Percentiles rank a stretch among this genome's conserved stretches.
phyloP scores from a whole-genome alignment of 2,888 invertebrate genomes.

The Aleiodes testaceus region DNA sequence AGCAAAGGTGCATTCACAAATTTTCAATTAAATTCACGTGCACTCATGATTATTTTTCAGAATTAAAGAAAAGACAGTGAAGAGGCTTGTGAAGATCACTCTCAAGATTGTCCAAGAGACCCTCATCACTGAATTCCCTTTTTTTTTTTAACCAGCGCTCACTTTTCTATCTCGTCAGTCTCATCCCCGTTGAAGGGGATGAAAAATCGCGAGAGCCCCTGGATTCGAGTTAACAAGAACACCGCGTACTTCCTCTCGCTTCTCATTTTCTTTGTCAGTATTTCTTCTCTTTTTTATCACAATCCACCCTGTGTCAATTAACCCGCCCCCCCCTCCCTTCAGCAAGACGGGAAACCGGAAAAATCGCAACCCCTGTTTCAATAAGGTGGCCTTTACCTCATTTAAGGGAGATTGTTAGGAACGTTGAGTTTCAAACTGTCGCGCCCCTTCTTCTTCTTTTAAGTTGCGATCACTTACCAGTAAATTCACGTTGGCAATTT shows the following conservation, averaged over 20 bases:
- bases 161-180: slow-evolving; percentile 53
- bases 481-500: slow-evolving; percentile 61
- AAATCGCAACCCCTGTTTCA: slow-evolving; percentile 73
- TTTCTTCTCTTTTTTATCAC: slow-evolving; percentile 45
- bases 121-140: slow-evolving; percentile 55
- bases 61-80: neutral
- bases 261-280: slow-evolving; percentile 35
- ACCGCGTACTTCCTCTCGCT: slow-evolving; percentile 52
- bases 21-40: neutral
- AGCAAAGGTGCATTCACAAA: neutral
- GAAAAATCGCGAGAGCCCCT: slow-evolving; percentile 69
- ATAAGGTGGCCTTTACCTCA: slow-evolving; percentile 73
- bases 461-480: slow-evolving; percentile 65
- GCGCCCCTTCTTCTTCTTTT: slow-evolving; percentile 53
- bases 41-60: neutral
- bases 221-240: slow-evolving; percentile 73
- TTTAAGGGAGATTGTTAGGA: slow-evolving; percentile 72
- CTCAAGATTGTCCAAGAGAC: slow-evolving; percentile 62
- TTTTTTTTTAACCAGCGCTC: slow-evolving; percentile 41
- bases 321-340: slow-evolving; percentile 63
- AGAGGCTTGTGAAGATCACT: slow-evolving; percentile 49
- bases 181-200: slow-evolving; percentile 65
- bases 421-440: slow-evolving; percentile 71
- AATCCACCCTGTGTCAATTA: slow-evolving; percentile 71
- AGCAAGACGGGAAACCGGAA: slow-evolving; percentile 62